Percentiles rank a stretch among this genome's conserved stretches.
phyloP scores from a whole-genome alignment of 2,888 invertebrate genomes.

The Tortrix viridana region DNA sequence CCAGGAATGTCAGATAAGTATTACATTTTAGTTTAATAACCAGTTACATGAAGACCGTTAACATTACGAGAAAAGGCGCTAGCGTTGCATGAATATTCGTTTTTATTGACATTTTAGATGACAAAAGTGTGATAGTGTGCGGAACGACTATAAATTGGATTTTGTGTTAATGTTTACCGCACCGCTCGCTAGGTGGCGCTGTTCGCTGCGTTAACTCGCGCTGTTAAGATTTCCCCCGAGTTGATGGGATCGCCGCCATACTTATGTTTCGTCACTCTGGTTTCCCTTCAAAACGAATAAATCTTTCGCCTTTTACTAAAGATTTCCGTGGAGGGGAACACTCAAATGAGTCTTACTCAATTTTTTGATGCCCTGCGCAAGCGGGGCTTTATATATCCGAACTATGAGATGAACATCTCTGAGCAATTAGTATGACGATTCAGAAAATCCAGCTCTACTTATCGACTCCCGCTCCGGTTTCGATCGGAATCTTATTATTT shows the following conservation, averaged over 20 bases:
- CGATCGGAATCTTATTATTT: too few species aligned
- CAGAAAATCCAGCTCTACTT: too few species aligned
- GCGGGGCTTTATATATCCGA: constrained; percentile 6
- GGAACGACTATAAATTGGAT: background rate
- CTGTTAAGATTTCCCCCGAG: constrained; percentile 19
- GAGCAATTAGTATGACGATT: too few species aligned
- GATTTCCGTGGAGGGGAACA: constrained; percentile 91
- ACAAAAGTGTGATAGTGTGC: background rate
- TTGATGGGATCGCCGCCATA: constrained; percentile 8
- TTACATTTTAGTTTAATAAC: constrained; percentile 5
- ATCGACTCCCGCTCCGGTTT: too few species aligned
- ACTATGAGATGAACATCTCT: too few species aligned
- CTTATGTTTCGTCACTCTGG: constrained; percentile 72
- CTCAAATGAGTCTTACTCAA: constrained; percentile 86
- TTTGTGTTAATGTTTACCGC: constrained; percentile 3
- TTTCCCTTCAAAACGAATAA: constrained; percentile 88
- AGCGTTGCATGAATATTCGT: constrained; percentile 19
- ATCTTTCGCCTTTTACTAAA: constrained; percentile 93
- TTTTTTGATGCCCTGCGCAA: constrained; percentile 19
- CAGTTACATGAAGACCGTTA: constrained; percentile 6
- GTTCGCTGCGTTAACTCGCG: constrained; percentile 11
- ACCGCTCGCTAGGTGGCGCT: constrained; percentile 20
- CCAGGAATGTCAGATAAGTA: constrained; percentile 14
- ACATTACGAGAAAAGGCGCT: constrained; percentile 20
- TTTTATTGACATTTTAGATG: constrained; percentile 6